phyloP scores from a whole-genome alignment of 2,113 vertebrate genomes.

The Gracilinanus agilis region DNA sequence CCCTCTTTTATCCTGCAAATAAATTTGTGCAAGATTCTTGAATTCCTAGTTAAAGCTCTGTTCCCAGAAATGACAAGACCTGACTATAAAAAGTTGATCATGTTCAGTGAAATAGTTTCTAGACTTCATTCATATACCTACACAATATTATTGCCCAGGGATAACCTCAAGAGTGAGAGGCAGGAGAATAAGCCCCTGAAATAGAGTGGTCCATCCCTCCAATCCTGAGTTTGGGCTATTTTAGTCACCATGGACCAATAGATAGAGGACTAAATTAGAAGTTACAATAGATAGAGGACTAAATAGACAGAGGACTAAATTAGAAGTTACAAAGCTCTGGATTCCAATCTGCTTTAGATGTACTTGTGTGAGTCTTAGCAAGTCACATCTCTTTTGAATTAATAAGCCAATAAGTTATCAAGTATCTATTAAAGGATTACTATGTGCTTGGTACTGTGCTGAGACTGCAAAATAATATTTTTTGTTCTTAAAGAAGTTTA shows the following conservation, averaged over 20 bases:
- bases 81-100: background rate
- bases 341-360: background rate
- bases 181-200: background rate
- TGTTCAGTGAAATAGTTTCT: background rate
- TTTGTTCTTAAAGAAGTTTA: background rate
- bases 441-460: background rate
- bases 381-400: background rate
- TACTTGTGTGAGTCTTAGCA: background rate
- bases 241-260: background rate
- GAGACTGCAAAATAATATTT: background rate
- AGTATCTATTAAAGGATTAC: background rate
- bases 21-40: background rate
- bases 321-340: background rate
- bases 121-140: background rate
- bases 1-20: background rate
- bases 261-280: background rate
- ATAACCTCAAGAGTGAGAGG: background rate
- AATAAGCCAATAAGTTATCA: background rate
- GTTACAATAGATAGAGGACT: background rate
- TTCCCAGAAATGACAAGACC: background rate
- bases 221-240: background rate
- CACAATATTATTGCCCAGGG: background rate
- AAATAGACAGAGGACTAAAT: background rate
- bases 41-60: background rate
- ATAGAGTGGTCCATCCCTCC: background rate